Conservation (phyloP, 2,888 invertebrate species). For the Ferdinandea cuprea region DNA sequence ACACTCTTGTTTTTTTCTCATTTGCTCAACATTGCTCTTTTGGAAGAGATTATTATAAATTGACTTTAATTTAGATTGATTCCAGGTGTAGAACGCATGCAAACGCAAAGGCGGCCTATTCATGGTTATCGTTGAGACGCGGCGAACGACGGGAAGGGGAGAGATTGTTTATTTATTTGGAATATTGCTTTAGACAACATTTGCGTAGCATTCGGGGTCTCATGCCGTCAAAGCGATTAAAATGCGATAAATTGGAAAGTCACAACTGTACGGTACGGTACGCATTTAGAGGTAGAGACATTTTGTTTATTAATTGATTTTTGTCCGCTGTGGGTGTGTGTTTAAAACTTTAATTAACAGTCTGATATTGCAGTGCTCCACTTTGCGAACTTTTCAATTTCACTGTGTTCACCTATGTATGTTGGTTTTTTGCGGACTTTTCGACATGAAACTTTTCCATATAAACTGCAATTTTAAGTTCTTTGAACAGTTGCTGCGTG, state of each 20-base stretch:
- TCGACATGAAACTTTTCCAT: no score
- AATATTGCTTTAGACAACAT: constrained; percentile 11
- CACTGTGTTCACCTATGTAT: not conserved
- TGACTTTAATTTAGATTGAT: not conserved
- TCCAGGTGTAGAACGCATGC: no score
- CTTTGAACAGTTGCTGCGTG: no score
- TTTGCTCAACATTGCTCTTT: not conserved
- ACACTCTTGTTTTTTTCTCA: no score
- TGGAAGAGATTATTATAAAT: not conserved
- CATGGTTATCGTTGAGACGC: no score
- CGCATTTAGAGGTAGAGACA: not conserved
- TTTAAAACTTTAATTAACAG: constrained; percentile 8
- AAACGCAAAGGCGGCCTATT: no score
- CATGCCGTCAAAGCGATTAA: not conserved
- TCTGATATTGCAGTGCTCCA: not conserved
- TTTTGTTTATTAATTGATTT: constrained; percentile 17
- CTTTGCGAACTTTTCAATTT: constrained; percentile 8
- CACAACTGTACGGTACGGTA: not conserved
- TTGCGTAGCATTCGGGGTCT: constrained; percentile 1
- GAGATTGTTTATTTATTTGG: not conserved
- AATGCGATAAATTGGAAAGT: constrained; percentile 13
- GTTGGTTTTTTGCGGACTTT: not conserved
- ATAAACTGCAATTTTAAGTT: no score
- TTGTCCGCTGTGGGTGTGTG: not conserved
- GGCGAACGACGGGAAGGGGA: not conserved